A percentile compares a stretch with the other conserved stretches of the same genome.
Evolutionary conservation across 2,113 vertebrate genomes (phyloP).

Genomic region (Gorsachius goisagi): DNA sequence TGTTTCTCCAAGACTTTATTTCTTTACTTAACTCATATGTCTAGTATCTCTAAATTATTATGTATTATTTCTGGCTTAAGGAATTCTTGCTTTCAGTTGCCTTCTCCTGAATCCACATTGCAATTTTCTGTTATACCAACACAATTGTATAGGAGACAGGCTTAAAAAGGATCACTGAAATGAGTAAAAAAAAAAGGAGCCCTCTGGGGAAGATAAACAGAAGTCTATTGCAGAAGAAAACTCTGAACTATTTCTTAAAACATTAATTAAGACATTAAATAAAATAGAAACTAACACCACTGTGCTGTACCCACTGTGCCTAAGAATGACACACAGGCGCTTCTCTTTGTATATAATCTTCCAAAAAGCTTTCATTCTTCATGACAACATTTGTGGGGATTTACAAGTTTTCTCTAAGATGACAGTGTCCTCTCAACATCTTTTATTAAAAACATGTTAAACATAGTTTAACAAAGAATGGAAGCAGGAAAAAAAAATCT

Average conservation of each 20-base stretch:
- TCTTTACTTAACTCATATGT: not conserved
- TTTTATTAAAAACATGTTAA: not conserved
- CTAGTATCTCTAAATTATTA: not conserved
- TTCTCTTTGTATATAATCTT: not conserved
- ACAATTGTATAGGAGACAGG: not conserved
- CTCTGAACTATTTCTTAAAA: not conserved
- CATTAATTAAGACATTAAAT: not conserved
- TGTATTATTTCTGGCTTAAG: not conserved
- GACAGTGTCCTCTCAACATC: not conserved
- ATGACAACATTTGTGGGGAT: not conserved
- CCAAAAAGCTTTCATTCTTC: not conserved
- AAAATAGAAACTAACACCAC: not conserved
- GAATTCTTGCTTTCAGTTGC: not conserved
- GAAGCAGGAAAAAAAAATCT: not conserved
- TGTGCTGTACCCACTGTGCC: not conserved
- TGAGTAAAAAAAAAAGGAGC: not conserved
- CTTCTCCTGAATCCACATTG: not conserved
- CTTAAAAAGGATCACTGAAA: not conserved
- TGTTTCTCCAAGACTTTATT: not conserved
- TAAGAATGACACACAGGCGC: not conserved
- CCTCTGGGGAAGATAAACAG: not conserved
- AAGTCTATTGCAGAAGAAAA: not conserved
- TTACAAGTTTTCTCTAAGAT: not conserved
- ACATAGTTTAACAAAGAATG: not conserved
- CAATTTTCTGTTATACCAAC: not conserved